Percentiles rank a stretch among this genome's conserved stretches.
phyloP scores from a whole-genome alignment of 64 coral and sea anemone genomes.

The Porites lutea region DNA sequence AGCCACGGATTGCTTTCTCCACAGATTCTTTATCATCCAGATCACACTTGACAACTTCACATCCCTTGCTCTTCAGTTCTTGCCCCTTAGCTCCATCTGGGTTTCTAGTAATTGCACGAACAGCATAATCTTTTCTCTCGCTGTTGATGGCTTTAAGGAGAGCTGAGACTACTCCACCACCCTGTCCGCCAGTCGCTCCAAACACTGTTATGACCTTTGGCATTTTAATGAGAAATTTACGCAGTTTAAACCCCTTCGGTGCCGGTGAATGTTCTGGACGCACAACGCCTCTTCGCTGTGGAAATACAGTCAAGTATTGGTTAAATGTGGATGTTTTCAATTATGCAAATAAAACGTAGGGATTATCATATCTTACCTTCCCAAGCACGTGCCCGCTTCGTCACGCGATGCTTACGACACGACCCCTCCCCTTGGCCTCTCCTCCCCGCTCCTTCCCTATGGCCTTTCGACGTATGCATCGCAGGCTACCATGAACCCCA shows the following conservation, averaged over 20 bases:
- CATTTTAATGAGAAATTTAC: conserved; percentile 2
- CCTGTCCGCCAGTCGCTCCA: conserved; percentile 76
- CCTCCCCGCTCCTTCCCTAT: too few species aligned
- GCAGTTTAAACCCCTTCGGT: neutral
- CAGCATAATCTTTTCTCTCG: conserved; percentile 8
- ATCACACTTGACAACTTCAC: conserved; percentile 53
- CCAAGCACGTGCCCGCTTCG: too few species aligned
- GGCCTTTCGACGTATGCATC: too few species aligned
- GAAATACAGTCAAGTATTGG: too few species aligned
- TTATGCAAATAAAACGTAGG: too few species aligned
- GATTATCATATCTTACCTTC: too few species aligned
- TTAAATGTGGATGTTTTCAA: too few species aligned
- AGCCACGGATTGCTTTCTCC: conserved; percentile 64
- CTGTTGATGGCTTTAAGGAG: conserved; percentile 25
- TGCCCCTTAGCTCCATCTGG: conserved; percentile 51
- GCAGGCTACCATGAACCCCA: too few species aligned
- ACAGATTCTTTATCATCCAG: conserved; percentile 54
- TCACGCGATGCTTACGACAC: too few species aligned
- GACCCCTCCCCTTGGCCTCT: too few species aligned
- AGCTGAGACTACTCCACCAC: conserved; percentile 64
- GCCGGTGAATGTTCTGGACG: too few species aligned
- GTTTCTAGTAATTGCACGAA: conserved; percentile 75
- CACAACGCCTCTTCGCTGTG: too few species aligned
- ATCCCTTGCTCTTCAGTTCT: conserved; percentile 59
- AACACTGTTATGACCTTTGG: conserved; percentile 73